Evolutionary conservation across 2,113 vertebrate genomes (phyloP), one percentile per base, ranked within the genome.

Genomic region (Otus sunia): DNA sequence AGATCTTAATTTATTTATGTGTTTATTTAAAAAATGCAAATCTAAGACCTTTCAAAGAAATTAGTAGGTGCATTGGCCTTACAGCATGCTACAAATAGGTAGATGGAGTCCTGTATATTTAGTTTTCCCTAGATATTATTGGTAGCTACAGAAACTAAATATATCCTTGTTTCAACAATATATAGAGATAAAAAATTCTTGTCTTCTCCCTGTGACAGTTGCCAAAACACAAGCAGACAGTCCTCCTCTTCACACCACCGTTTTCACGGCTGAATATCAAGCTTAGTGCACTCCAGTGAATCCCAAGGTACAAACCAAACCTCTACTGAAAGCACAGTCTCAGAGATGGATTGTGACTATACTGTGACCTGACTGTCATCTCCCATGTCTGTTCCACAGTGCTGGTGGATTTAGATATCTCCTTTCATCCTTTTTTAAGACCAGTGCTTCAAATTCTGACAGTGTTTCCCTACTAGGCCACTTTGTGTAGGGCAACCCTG

Each of bases 171-270:
- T 89, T 84, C 58, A 90, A n/a, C 10, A 47, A 26, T 62, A n/a
- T 37, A 56, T 21, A 41, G 49, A 76, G 37, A 37, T 22, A 59
- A 73, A 16, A 34, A 56, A 68, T 90, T 86, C 26, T 90, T 92
- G 32, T 79, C 37, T 66, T 19, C 43, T 69, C 7, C 5, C 20
- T 29, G 4, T 45, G 34, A n/a, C 26, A 56, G 36, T 23, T 59
- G 19, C 19, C 63, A 86, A 23, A 22, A 37, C 19, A 63, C 86
- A 88, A 74, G 25, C 27, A 78, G 18, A 45, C 37, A 59, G 27
- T 32, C 26, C 12, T 2, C 3, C 3, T 72, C 58, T 69, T 82
- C 1, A 0, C 9, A 37, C 25, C 53, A 43, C 8, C 9, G 15
- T 39, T 91, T 84, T 59, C 26, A 32, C 11, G 63, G 47, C 7